Percentiles rank a stretch among this genome's conserved stretches.
phyloP scores from a whole-genome alignment of 1,140 invertebrate species.

The Orius insidiosus region DNA sequence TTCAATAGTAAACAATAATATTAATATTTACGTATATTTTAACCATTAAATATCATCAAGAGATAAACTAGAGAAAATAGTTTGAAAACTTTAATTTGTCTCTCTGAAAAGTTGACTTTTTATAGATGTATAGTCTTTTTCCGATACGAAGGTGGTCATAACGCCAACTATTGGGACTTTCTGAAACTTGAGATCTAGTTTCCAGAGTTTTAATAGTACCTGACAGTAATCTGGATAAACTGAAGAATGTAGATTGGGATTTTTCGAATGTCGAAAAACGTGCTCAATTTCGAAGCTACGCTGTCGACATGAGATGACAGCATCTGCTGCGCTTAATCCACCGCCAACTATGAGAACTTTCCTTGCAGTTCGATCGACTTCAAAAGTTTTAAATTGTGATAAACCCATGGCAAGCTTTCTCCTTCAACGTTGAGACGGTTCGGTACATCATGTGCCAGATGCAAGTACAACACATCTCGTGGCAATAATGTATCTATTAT shows the following conservation, averaged over 20 bases:
- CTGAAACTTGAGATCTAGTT: too few species aligned
- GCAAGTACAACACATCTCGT: constrained; percentile 40
- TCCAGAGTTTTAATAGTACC: too few species aligned
- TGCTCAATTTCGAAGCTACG: constrained; percentile 49
- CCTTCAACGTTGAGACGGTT: constrained; percentile 49
- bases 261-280: constrained; percentile 44
- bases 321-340: constrained; percentile 74
- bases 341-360: constrained; percentile 59
- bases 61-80: too few species aligned
- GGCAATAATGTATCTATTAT: background rate
- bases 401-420: constrained; percentile 34
- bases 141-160: too few species aligned
- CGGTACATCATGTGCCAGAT: constrained; percentile 57
- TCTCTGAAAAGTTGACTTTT: too few species aligned
- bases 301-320: constrained; percentile 51
- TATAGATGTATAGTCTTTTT: too few species aligned
- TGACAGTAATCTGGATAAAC: constrained; percentile 74
- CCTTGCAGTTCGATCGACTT: constrained; percentile 25
- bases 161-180: too few species aligned
- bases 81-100: too few species aligned
- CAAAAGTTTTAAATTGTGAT: constrained; percentile 44
- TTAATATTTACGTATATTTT: too few species aligned
- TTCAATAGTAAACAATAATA: too few species aligned
- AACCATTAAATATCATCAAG: too few species aligned
- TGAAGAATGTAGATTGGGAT: constrained; percentile 45